Evolutionary conservation across 2,113 vertebrate genomes (phyloP).

Genomic region (Vimba vimba): DNA sequence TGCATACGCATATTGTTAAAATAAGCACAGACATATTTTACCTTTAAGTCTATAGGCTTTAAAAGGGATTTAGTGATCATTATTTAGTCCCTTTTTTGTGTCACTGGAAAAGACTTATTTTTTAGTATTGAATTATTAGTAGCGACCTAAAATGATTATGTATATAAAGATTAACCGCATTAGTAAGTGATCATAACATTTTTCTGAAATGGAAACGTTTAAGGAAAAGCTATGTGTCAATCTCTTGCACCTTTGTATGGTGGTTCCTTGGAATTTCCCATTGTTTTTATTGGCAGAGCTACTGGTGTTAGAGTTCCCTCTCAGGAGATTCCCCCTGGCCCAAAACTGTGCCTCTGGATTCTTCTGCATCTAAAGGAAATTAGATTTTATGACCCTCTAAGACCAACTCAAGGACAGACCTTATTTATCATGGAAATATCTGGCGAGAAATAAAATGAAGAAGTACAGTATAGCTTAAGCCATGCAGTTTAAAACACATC

Average conservation of each 20-base stretch:
- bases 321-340: constrained; percentile 54
- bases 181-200: neutral
- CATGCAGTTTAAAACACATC: constrained; percentile 4
- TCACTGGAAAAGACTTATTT: neutral
- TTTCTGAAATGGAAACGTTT: neutral
- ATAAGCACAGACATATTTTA: too few relatives aligned
- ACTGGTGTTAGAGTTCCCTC: constrained; percentile 25
- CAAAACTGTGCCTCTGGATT: constrained; percentile 59
- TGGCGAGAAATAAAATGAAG: constrained; percentile 48
- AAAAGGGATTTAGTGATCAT: neutral
- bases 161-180: neutral
- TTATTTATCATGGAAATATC: constrained; percentile 69
- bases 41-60: neutral
- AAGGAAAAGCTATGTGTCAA: neutral
- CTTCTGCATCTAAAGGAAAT: constrained; percentile 66
- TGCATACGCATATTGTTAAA: too few relatives aligned
- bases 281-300: constrained; percentile 59
- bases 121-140: neutral
- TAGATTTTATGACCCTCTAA: constrained; percentile 64
- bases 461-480: constrained; percentile 23
- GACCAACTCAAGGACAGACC: constrained; percentile 50
- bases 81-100: neutral
- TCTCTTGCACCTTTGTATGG: constrained; percentile 19
- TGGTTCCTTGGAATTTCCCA: constrained; percentile 40
- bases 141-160: neutral